These are phyloP conservation scores for Hyla sarda DNA, from an alignment of 2,113 vertebrate genomes.

Conservation along the genomic window DNA sequence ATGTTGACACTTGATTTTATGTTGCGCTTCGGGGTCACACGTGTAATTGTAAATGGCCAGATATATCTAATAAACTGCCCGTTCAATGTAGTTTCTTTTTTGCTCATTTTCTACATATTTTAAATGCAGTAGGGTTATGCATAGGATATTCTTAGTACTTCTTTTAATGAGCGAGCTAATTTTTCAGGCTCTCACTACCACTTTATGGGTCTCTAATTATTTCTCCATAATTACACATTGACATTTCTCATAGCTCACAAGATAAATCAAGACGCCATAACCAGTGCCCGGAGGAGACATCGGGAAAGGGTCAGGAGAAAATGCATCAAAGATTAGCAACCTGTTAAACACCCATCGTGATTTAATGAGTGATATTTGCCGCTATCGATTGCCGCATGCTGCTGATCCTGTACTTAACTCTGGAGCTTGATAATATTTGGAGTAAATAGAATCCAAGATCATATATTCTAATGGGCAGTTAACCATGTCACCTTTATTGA, in stretches of 20 bases:
- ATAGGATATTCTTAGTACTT: background rate
- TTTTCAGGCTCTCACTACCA: background rate
- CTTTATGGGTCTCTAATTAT: constrained; percentile 3
- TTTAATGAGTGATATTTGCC: constrained; percentile 29
- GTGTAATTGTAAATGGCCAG: too few relatives aligned
- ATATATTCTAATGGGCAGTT: background rate
- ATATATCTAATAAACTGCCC: too few relatives aligned
- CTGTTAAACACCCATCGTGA: background rate
- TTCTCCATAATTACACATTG: constrained; percentile 28
- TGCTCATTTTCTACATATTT: too few relatives aligned
- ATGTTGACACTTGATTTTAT: too few relatives aligned
- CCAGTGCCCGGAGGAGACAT: background rate
- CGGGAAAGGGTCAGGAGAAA: background rate
- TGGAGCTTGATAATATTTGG: background rate
- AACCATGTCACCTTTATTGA: constrained; percentile 7
- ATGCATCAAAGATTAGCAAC: constrained; percentile 5
- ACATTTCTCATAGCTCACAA: constrained; percentile 22
- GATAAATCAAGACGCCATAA: constrained; percentile 6
- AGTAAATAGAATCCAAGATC: background rate
- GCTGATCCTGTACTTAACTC: background rate
- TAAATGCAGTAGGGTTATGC: background rate
- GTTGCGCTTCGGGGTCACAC: too few relatives aligned
- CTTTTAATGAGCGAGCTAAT: constrained; percentile 12
- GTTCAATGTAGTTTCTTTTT: too few relatives aligned
- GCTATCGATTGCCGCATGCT: background rate